phyloP scores from a whole-genome alignment of 2,888 invertebrate species.

The Cremastobaeus sp. region DNA sequence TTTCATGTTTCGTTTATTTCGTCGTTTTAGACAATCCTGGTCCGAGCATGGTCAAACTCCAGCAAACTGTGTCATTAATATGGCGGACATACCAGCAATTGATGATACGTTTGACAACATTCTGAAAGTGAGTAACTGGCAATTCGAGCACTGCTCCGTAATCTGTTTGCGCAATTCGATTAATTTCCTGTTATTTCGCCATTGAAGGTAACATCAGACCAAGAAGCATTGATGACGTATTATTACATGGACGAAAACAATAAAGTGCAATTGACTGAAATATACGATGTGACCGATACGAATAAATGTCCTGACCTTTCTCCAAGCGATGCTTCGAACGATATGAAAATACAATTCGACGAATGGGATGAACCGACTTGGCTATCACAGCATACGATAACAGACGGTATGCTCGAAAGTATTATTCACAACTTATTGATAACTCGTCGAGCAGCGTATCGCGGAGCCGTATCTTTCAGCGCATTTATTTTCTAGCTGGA shows the following conservation, averaged over 20 bases:
- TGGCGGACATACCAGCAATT: constrained; percentile 69
- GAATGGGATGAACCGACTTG: constrained; percentile 81
- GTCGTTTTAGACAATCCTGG: constrained; percentile 72
- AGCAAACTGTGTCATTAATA: constrained; percentile 73
- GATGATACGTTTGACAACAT: constrained; percentile 81
- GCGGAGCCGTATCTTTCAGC: constrained; percentile 5
- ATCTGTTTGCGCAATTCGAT: too few species aligned
- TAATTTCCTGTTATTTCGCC: constrained; percentile 73
- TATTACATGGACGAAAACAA: constrained; percentile 94
- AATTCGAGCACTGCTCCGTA: too few species aligned
- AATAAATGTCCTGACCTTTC: constrained; percentile 75
- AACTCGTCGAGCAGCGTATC: too few species aligned
- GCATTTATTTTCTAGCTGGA: neutral
- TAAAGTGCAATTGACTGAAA: constrained; percentile 92
- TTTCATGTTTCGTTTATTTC: too few species aligned
- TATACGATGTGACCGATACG: constrained; percentile 90
- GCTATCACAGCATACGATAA: constrained; percentile 69
- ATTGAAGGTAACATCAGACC: constrained; percentile 87
- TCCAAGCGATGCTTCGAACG: constrained; percentile 71
- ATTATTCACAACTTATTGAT: constrained; percentile 7
- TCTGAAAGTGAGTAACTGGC: constrained; percentile 78
- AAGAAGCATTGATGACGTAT: constrained; percentile 93
- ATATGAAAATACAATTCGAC: constrained; percentile 84
- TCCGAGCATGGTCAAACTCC: constrained; percentile 65
- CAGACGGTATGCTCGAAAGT: constrained; percentile 64